Conservation (phyloP, 2,888 invertebrate genomes). For the Conops quadrifasciatus region DNA sequence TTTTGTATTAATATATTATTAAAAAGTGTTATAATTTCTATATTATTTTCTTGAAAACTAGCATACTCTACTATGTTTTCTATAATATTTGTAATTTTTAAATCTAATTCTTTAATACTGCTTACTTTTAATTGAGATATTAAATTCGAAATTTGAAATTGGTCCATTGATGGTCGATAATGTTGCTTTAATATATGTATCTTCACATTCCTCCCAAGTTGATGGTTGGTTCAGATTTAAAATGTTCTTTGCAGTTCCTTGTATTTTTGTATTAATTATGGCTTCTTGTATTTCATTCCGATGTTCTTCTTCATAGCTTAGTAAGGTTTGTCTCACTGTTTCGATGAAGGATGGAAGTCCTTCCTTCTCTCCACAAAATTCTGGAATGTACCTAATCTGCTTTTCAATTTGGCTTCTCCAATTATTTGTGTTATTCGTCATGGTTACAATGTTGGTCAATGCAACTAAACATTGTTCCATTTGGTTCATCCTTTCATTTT, state of each 20-base stretch:
- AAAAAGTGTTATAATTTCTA: conserved; percentile 23
- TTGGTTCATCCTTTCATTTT: too few species aligned
- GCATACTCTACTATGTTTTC: conserved; percentile 35
- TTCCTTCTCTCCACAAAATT: too few species aligned
- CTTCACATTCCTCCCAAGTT: conserved; percentile 26
- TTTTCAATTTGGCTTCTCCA: too few species aligned
- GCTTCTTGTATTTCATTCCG: neutral
- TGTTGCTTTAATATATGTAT: conserved; percentile 21
- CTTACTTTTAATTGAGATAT: conserved; percentile 34
- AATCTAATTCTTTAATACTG: conserved; percentile 24
- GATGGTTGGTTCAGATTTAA: conserved; percentile 8
- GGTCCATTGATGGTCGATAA: conserved; percentile 24
- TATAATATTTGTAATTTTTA: conserved; percentile 25
- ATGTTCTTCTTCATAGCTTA: too few species aligned
- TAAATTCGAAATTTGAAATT: conserved; percentile 15
- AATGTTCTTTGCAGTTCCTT: conserved; percentile 27
- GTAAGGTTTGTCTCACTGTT: too few species aligned
- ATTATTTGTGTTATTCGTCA: too few species aligned
- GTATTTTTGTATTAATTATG: conserved; percentile 32
- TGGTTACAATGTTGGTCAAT: too few species aligned
- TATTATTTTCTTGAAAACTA: conserved; percentile 29
- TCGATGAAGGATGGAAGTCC: too few species aligned
- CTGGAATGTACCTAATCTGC: too few species aligned
- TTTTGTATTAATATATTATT: conserved; percentile 32
- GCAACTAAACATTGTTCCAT: too few species aligned